Conservation (phyloP, 2,797 vertebrate species). For the Trichosurus vulpecula region DNA sequence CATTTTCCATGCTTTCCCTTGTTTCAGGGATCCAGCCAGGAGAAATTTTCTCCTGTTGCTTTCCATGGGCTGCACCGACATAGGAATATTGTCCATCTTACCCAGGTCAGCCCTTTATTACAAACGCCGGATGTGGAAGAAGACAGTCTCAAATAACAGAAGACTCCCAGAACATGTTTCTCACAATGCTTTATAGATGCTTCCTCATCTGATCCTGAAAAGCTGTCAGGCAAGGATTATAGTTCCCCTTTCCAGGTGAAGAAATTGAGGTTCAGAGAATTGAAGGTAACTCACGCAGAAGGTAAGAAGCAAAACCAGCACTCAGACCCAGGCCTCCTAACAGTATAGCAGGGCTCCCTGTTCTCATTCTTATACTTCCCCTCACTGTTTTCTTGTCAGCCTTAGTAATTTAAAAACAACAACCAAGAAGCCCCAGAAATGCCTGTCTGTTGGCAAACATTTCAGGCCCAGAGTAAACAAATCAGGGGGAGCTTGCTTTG, state of each 20-base stretch:
- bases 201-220: not conserved
- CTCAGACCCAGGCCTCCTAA: not conserved
- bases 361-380: not conserved
- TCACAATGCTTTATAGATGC: not conserved
- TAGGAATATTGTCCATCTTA: not conserved
- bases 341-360: not conserved
- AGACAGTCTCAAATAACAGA: not conserved
- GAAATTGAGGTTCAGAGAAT: not conserved
- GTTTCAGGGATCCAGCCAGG: not conserved
- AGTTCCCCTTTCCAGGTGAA: not conserved
- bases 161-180: not conserved
- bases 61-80: not conserved
- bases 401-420: not conserved
- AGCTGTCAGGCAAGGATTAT: not conserved
- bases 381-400: not conserved
- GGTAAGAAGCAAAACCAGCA: not conserved
- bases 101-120: not conserved
- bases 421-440: not conserved
- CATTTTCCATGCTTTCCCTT: not conserved
- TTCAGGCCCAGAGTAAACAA: slow-evolving; percentile 71
- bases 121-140: not conserved
- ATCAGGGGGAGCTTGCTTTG: slow-evolving; percentile 74
- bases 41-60: not conserved
- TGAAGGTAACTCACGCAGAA: not conserved
- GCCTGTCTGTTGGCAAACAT: not conserved